A percentile compares a stretch with the other conserved stretches of the same genome.
Conservation (phyloP, 2,888 invertebrate genomes). For the Sclerodermus sp. region DNA sequence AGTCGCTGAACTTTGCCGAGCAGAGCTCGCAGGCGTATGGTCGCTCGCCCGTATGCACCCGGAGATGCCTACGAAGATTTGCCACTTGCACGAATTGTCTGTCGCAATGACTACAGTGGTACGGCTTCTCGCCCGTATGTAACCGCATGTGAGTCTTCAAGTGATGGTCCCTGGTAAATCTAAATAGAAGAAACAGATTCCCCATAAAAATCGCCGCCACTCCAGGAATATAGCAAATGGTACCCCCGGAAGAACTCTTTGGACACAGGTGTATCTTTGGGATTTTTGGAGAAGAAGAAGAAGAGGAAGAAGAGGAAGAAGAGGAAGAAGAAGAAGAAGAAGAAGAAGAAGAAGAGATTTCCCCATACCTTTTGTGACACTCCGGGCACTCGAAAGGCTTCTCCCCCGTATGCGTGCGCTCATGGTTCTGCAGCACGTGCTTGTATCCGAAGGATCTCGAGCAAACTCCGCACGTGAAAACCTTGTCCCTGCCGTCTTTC, state of each 20-base stretch:
- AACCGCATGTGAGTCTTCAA: constrained; percentile 90
- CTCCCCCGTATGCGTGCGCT: constrained; percentile 92
- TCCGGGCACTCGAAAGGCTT: constrained; percentile 92
- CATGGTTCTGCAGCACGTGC: constrained; percentile 92
- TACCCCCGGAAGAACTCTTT: too few species aligned
- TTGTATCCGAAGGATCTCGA: constrained; percentile 90
- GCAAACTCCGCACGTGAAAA: constrained; percentile 87
- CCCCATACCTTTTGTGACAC: constrained; percentile 74
- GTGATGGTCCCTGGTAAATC: constrained; percentile 89
- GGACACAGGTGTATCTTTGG: too few species aligned
- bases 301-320: neutral
- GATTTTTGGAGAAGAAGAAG: too few species aligned
- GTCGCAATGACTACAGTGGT: constrained; percentile 89
- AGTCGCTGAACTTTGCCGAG: constrained; percentile 84
- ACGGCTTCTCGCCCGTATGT: constrained; percentile 92
- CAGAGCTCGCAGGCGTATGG: constrained; percentile 88
- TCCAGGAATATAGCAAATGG: too few species aligned
- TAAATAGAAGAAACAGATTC: too few species aligned
- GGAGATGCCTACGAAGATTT: constrained; percentile 82
- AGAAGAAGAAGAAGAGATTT: too few species aligned
- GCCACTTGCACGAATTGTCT: constrained; percentile 93
- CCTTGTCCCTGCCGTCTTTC: constrained; percentile 68
- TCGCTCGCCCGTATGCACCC: constrained; percentile 90
- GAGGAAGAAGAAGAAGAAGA: too few species aligned
- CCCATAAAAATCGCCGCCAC: too few species aligned